phyloP scores from a whole-genome alignment of 2,797 vertebrate species.

The Aphelocoma californica region DNA sequence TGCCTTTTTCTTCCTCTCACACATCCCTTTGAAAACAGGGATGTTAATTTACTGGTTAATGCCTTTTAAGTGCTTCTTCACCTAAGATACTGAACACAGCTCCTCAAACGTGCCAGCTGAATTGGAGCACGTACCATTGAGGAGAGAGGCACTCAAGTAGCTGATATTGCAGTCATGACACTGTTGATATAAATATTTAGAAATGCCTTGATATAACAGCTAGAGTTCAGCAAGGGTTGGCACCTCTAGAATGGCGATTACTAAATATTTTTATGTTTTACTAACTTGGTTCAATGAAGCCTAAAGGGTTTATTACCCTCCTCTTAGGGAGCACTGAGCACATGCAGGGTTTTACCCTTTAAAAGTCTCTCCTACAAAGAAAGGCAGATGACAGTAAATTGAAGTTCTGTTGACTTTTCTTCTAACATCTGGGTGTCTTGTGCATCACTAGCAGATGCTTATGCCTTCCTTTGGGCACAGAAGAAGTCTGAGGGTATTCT shows the following conservation, averaged over 20 bases:
- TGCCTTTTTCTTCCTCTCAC: constrained; percentile 5
- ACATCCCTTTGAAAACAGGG: neutral
- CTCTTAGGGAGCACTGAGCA: neutral
- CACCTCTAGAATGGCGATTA: neutral
- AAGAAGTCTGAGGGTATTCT: neutral
- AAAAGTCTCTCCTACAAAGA: neutral
- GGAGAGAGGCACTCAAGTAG: neutral
- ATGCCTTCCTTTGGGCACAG: neutral
- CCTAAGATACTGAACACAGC: neutral
- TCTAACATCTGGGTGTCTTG: neutral
- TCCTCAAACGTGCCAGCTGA: neutral
- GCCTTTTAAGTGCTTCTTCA: neutral
- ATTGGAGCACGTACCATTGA: neutral
- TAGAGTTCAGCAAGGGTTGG: neutral
- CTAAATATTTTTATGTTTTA: neutral
- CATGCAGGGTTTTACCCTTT: neutral
- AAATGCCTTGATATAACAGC: neutral
- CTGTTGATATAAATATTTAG: neutral
- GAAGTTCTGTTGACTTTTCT: neutral
- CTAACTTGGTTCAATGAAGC: neutral
- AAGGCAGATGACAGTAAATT: neutral
- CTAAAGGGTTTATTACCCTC: neutral
- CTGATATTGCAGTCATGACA: neutral
- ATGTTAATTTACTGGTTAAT: constrained; percentile 13
- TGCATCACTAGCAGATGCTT: neutral